These are phyloP conservation scores for Phalangium opilio DNA, from an alignment of 2,888 invertebrate genomes.

Conservation along the genomic window DNA sequence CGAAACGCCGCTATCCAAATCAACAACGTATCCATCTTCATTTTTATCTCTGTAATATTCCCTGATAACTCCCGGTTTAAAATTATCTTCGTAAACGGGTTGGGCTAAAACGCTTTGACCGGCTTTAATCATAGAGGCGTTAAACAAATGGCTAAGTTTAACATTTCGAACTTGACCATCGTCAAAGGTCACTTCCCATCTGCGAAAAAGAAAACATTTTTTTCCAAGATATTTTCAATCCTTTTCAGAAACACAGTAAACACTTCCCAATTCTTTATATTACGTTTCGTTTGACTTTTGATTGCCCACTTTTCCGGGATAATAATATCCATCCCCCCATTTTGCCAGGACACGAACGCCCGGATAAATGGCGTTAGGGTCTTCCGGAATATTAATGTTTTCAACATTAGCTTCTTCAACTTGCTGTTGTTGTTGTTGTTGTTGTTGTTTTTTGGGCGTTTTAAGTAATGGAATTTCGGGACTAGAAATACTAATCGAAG, in stretches of 20 bases:
- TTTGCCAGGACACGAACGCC: slow-evolving; percentile 19
- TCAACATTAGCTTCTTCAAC: no score
- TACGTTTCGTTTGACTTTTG: slow-evolving; percentile 11
- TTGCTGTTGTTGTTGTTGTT: no score
- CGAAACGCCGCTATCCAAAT: slow-evolving; percentile 11
- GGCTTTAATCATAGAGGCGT: slow-evolving; percentile 5
- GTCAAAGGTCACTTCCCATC: slow-evolving; percentile 16
- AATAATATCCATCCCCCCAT: slow-evolving; percentile 21
- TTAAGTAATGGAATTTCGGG: no score
- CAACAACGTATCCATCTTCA: slow-evolving; percentile 14
- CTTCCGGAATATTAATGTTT: no score
- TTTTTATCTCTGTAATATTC: slow-evolving; percentile 12
- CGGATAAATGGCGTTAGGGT: background rate
- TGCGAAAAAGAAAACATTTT: slow-evolving; percentile 4
- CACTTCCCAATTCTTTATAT: background rate
- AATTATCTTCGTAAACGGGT: slow-evolving; percentile 8
- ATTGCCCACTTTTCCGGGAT: slow-evolving; percentile 16
- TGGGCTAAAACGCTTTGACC: slow-evolving; percentile 13
- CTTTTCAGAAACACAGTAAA: no score
- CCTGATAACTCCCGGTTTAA: slow-evolving; percentile 13
- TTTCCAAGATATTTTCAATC: no score
- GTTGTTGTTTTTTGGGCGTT: no score
- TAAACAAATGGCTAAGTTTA: slow-evolving; percentile 9
- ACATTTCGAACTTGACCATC: slow-evolving; percentile 8
- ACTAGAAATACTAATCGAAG: no score